phyloP scores from a whole-genome alignment of 1,140 invertebrate genomes.

The Antheraea pernyi region DNA sequence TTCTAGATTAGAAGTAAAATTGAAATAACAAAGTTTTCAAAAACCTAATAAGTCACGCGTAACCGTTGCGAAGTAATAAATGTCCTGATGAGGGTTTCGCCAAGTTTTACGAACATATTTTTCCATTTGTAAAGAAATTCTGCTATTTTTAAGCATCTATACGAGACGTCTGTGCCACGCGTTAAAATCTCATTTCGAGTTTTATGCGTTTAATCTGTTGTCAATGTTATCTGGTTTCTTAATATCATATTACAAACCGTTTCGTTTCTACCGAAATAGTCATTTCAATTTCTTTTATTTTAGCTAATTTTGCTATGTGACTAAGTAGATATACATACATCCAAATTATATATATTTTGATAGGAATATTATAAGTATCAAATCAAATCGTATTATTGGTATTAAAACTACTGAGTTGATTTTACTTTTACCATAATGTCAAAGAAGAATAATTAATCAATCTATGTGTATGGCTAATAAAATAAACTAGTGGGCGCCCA shows the following conservation, averaged over 20 bases:
- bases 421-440: too few relatives aligned
- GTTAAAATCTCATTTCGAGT: slow-evolving; percentile 12
- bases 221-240: slow-evolving; percentile 6
- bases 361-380: too few relatives aligned
- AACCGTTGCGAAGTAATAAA: slow-evolving; percentile 31
- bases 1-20: slow-evolving; percentile 13
- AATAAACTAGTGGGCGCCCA: too few relatives aligned
- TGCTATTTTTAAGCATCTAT: slow-evolving; percentile 15
- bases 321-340: too few relatives aligned
- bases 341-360: too few relatives aligned
- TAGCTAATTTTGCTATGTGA: background rate
- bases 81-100: slow-evolving; percentile 29
- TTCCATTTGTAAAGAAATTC: slow-evolving; percentile 22
- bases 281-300: background rate
- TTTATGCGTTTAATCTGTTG: slow-evolving; percentile 7
- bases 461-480: too few relatives aligned
- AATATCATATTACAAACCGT: background rate
- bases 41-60: slow-evolving; percentile 31
- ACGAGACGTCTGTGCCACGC: background rate
- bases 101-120: slow-evolving; percentile 20
- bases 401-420: too few relatives aligned
- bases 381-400: too few relatives aligned
- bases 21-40: slow-evolving; percentile 31
- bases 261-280: background rate
- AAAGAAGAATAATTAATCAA: too few relatives aligned